These are phyloP conservation scores for Orthonychiurus folsomi DNA, from an alignment of 2,888 invertebrate species.

Conservation along the genomic window DNA sequence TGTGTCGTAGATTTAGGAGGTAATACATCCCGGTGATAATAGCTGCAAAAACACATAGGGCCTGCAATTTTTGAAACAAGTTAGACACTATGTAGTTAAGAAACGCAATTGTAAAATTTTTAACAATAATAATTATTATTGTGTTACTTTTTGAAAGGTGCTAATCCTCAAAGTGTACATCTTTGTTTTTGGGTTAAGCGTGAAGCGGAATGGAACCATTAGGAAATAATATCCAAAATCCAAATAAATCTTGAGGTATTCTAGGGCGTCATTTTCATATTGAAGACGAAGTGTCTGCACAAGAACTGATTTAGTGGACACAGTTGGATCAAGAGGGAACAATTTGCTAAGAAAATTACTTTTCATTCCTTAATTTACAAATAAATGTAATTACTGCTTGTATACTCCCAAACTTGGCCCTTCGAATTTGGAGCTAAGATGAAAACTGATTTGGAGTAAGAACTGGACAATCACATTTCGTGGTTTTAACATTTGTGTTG, in stretches of 20 bases:
- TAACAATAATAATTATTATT: too few species aligned
- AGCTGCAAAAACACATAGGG: neutral
- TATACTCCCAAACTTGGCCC: too few species aligned
- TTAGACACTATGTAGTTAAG: too few species aligned
- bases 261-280: neutral
- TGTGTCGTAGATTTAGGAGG: neutral
- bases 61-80: neutral
- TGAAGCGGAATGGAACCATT: neutral
- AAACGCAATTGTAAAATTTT: too few species aligned
- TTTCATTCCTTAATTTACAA: neutral
- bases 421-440: too few species aligned
- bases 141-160: too few species aligned
- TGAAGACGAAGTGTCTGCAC: neutral
- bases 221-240: neutral
- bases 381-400: too few species aligned
- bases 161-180: too few species aligned
- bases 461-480: too few species aligned
- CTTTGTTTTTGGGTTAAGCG: neutral
- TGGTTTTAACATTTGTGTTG: too few species aligned
- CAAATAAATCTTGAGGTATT: conserved; percentile 4
- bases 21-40: neutral
- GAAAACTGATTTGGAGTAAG: too few species aligned
- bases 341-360: neutral
- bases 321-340: neutral
- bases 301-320: neutral